These are phyloP conservation scores for Eulemur rufifrons DNA, from an alignment of 2,113 vertebrate species.

Conservation along the genomic window DNA sequence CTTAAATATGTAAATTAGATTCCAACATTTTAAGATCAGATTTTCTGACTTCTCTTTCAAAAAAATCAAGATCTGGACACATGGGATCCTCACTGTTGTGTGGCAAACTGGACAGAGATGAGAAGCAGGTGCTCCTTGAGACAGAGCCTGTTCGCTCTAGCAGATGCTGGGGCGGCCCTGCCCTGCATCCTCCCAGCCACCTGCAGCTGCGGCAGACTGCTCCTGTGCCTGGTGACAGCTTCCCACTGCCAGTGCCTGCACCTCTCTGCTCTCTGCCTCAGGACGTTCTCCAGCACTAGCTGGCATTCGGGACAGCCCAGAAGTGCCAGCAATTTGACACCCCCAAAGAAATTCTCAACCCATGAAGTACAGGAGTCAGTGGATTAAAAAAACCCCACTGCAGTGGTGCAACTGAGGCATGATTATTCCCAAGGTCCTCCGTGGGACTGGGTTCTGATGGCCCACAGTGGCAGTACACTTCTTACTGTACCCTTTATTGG, in stretches of 20 bases:
- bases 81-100: not conserved
- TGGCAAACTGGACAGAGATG: not conserved
- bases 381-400: not conserved
- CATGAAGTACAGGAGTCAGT: not conserved
- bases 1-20: slow-evolving; percentile 33
- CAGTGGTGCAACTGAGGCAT: not conserved
- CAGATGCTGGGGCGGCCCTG: not conserved
- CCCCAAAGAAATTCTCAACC: slow-evolving; percentile 3
- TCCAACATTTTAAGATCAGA: slow-evolving; percentile 33
- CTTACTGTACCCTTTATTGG: not conserved
- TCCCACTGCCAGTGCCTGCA: not conserved
- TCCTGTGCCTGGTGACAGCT: not conserved
- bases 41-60: slow-evolving; percentile 41
- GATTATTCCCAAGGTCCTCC: not conserved
- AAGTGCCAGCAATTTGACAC: not conserved
- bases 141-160: not conserved
- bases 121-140: not conserved
- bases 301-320: not conserved
- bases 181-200: not conserved
- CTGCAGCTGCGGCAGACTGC: not conserved
- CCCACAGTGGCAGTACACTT: not conserved
- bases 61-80: not conserved
- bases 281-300: not conserved
- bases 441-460: not conserved
- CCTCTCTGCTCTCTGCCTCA: not conserved